Base-by-base conservation (phyloP, 2,797 vertebrate species). In the Numenius phaeopus region DNA sequence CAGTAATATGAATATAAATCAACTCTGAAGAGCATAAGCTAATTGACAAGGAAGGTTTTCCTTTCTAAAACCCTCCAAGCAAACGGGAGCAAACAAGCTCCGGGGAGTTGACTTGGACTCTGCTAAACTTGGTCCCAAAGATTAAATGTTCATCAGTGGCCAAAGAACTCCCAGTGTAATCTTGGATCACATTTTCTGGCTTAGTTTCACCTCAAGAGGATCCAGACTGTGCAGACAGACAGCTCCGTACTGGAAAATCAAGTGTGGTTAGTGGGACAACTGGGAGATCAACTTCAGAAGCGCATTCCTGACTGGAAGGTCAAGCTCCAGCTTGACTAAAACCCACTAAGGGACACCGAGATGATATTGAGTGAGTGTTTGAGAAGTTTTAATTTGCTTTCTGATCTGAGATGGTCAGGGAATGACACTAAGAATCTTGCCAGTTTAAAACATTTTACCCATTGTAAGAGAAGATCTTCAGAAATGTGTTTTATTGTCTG, bases 1-100 rank as follows among this genome's bases (percentile, higher is more conserved):
- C 65, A 81, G 15, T 76, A 93, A 90, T 89, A 87, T 34, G 71
- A 92, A 92, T 72, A 85, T 83, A 89, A 95, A 95, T 95, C 32
- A 85, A 42, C 30, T 87, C 57, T 70, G 87, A 90, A 80, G 54
- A 94, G 47, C 20, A 3, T 22, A 92, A 87, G 52, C 88, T 91
- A 71, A 88, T 88, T 84, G 46, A 57, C 40, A 84, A 67, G 39
- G 20, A 73, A 72, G 14, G 15, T 14, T 95, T 87, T 92, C 57
- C 57, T 70, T 70, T 84, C n/a, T 69, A 92, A 78, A 93, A 32
- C 27, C 83, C 62, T 81, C 58, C 32, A 87, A 87, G 55, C 34
- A 79, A 86, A 70, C 7, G 54, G 44, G 30, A 83, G 27, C 21
- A 70, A 90, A 62, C 23, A 90, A 40, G 16, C 27, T 70, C 84